Conservation (phyloP, 2,888 invertebrate genomes). For the Aphidoletes aphidimyza region DNA sequence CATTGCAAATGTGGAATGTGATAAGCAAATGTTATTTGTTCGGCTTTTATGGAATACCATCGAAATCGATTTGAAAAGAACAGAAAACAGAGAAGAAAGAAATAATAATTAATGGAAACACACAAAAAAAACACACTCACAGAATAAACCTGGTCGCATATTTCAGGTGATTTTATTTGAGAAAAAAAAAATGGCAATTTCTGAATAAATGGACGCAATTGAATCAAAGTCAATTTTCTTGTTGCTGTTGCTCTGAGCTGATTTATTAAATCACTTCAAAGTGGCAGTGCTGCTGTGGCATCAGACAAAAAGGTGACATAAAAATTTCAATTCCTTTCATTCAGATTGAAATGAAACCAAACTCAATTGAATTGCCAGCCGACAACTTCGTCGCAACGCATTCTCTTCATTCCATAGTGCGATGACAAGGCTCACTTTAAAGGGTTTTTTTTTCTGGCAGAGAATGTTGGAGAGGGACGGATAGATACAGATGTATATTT, state of each 20-base stretch:
- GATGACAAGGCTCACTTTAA: no score
- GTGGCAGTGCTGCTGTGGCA: no score
- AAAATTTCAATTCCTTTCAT: not conserved
- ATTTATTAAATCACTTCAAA: no score
- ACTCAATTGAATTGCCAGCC: no score
- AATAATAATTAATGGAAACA: not conserved
- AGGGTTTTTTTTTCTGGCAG: no score
- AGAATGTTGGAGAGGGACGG: no score
- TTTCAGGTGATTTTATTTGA: not conserved
- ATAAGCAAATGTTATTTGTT: slow-evolving; percentile 28
- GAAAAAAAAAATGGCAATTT: not conserved
- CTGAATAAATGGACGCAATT: not conserved
- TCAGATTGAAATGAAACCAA: no score
- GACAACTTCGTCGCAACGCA: no score
- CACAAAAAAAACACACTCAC: not conserved
- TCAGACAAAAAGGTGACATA: not conserved
- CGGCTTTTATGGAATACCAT: slow-evolving; percentile 23
- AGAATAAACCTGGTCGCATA: not conserved
- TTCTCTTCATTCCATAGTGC: no score
- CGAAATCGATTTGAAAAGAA: no score
- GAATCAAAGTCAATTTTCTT: not conserved
- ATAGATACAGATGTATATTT: no score
- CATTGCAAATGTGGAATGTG: not conserved
- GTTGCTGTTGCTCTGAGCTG: not conserved
- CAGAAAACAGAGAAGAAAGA: not conserved